Percentiles rank a stretch among this genome's conserved stretches.
Evolutionary conservation across 2,888 invertebrate species (phyloP).

Genomic region (Polylopha cassiicola): DNA sequence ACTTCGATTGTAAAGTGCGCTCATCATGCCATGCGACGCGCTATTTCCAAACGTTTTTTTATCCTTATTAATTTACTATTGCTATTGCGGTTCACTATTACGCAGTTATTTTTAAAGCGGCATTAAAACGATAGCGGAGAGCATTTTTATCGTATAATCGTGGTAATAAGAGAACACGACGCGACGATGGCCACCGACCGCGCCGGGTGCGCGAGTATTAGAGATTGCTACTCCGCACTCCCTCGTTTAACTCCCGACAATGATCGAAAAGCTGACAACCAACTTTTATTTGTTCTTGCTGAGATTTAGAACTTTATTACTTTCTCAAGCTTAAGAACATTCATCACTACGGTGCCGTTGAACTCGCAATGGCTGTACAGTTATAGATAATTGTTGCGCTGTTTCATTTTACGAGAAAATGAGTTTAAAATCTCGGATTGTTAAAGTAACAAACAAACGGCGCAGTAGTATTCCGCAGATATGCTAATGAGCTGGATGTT

Average conservation of each 20-base stretch:
- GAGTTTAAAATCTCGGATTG: too few species aligned
- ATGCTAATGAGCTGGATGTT: conserved; percentile 8
- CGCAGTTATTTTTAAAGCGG: conserved; percentile 51
- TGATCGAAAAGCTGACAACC: conserved; percentile 28
- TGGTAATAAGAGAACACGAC: conserved; percentile 42
- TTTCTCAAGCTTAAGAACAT: conserved; percentile 19
- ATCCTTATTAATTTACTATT: conserved; percentile 33
- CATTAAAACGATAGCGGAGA: conserved; percentile 48
- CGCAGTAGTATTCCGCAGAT: conserved; percentile 1
- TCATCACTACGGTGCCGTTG: conserved; percentile 13
- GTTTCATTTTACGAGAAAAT: conserved; percentile 13
- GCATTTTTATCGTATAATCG: conserved; percentile 59
- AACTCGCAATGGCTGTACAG: conserved; percentile 16
- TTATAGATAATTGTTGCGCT: conserved; percentile 18
- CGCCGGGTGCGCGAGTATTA: conserved; percentile 39
- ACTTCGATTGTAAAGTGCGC: conserved; percentile 49
- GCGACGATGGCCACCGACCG: conserved; percentile 43
- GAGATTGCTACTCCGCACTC: conserved; percentile 30
- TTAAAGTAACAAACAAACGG: too few species aligned
- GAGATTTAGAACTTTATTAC: conserved; percentile 18
- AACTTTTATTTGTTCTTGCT: conserved; percentile 15
- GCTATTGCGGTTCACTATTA: conserved; percentile 52
- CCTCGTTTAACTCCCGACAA: conserved; percentile 19
- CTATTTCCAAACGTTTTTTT: conserved; percentile 57
- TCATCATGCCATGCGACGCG: conserved; percentile 33